Base-by-base conservation (phyloP, 2,888 invertebrate genomes). In the Nephrotoma appendiculata region DNA sequence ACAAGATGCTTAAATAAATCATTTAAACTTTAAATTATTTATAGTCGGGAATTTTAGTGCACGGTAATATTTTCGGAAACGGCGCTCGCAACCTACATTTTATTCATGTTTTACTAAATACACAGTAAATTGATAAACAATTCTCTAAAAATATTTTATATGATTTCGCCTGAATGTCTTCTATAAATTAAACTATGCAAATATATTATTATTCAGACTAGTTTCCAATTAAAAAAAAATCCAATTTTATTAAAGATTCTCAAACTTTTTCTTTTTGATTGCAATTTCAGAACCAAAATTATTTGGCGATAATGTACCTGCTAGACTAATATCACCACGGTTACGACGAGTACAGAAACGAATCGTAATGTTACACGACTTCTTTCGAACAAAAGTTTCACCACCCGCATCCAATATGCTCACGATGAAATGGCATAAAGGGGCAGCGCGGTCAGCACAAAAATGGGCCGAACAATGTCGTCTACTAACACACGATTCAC, bases 401-500 rank as follows among this genome's bases (percentile, higher is more conserved):
- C 96, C 96, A 0, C 92, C 93, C 48, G 95, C 96, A 15, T 93
- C 95, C n/a, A 96, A 96, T 90, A 96, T 96, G 96, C 92, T 96
- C 41, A 91, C 93, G 89, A 95, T 96, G 96, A 94, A 93, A 87
- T 96, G 96, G 96, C 95, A 96, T 89, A 91, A 92, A 19, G 94
- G 93, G 1, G 95, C 95, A 6, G 96, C 96, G 0, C 92, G 91
- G 88, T 93, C 95, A 41, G 96, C 96, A 0, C 96, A 96, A 90
- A 92, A 91, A 87, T 96, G 96, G 94, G 95, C 96, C 0, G 94
- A 95, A 87, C 92, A 93, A 88, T 96, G 96, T 89, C 91, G 93
- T 88, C 94, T 95, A 89, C 91, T 96, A 44, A 92, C 93, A 52
- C 96, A 96, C 90, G 96, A 96, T 89, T 93, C 94, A 89, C 92